A percentile compares a stretch with the other conserved stretches of the same genome.
Conservation (phyloP, 2,888 invertebrate genomes). For the Acanthosepion esculentum region DNA sequence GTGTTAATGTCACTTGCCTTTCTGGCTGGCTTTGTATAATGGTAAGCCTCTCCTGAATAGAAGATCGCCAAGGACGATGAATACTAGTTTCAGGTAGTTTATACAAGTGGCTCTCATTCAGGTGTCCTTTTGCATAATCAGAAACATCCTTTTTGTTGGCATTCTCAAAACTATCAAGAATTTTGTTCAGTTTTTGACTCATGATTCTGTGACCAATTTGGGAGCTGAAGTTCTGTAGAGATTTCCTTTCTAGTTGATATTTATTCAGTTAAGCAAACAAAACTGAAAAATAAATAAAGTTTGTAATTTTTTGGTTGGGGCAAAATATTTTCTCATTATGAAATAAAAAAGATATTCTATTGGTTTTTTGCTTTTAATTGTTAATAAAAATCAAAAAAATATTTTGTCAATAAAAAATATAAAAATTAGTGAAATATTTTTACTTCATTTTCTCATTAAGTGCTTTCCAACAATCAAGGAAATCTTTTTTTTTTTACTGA, state of each 20-base stretch:
- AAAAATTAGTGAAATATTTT: no score
- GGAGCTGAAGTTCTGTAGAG: background rate
- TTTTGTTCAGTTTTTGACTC: background rate
- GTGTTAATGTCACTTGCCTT: background rate
- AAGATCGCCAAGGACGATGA: background rate
- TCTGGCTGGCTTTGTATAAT: background rate
- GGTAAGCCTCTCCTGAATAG: background rate
- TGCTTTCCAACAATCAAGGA: no score
- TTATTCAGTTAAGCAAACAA: no score
- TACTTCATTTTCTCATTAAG: no score
- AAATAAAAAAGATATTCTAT: no score
- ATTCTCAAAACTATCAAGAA: background rate
- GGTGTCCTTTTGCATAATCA: background rate
- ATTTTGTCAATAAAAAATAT: no score
- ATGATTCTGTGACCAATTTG: background rate
- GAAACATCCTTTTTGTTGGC: background rate
- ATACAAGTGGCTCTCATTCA: background rate
- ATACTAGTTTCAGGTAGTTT: background rate
- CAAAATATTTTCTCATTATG: no score
- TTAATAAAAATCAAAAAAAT: no score
- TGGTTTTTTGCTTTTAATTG: no score
- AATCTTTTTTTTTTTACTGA: no score
- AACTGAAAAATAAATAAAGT: constrained; percentile 50
- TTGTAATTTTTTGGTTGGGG: constrained; percentile 53
- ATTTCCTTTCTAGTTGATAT: no score